Conservation (phyloP, 2,113 vertebrate genomes). For the Chauna torquata region DNA sequence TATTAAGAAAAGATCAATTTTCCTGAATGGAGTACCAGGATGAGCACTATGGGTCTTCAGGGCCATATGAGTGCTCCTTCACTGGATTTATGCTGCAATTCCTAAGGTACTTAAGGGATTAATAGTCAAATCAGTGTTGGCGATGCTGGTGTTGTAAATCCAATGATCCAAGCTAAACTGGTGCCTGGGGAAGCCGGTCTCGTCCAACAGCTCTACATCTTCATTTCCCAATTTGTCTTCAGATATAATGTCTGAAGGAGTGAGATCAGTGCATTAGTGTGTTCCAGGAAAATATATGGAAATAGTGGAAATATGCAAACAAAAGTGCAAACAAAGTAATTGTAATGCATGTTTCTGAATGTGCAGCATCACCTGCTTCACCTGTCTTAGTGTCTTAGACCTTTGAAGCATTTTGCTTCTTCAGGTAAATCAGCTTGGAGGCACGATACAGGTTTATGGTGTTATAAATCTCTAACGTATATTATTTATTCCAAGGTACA, state of each 20-base stretch:
- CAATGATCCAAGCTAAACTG: conserved; percentile 60
- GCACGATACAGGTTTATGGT: not conserved
- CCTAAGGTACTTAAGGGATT: conserved; percentile 41
- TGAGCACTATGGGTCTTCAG: conserved; percentile 21
- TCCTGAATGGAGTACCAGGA: conserved; percentile 26
- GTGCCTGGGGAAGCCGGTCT: conserved; percentile 15
- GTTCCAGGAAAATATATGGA: not conserved
- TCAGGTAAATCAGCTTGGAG: not conserved
- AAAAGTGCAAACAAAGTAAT: not conserved
- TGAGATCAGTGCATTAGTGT: fast-evolving
- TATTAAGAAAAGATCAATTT: not conserved
- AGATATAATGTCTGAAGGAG: not conserved
- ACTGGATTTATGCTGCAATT: conserved; percentile 40
- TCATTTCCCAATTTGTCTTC: conserved; percentile 49
- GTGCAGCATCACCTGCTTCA: not conserved
- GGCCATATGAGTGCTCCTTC: conserved; percentile 41
- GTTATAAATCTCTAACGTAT: not conserved
- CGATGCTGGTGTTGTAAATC: conserved; percentile 57
- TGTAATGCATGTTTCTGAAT: fast-evolving
- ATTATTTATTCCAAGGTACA: not conserved
- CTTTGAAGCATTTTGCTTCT: not conserved
- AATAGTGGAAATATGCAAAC: not conserved
- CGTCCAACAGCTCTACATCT: conserved; percentile 48
- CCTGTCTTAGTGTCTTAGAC: not conserved
- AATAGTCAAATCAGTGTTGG: conserved; percentile 43